Base-by-base conservation (phyloP, 1,140 invertebrate genomes). In the Heterodera schachtii region DNA sequence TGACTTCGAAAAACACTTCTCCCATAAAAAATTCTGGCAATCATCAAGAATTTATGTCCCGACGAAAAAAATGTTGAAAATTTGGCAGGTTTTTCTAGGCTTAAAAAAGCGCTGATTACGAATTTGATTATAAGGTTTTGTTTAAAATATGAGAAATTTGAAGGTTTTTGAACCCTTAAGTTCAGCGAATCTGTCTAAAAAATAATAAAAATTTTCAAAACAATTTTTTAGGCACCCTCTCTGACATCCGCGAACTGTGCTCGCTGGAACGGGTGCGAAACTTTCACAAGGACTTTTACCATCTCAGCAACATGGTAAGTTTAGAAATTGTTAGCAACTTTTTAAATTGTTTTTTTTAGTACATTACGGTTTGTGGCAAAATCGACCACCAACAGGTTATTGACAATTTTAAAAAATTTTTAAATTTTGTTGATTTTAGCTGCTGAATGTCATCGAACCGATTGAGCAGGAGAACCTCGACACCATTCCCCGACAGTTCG, bases 231-330 rank as follows among this genome's bases (percentile, higher is more conserved):
- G 95, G 95, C 74, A 93, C 93, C 66, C 92, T 96, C 91, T 92
- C 94, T 87, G 96, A 96, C 91, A 91, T 97, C 9, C 91, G 95
- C 84, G 93, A 93, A 89, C 94, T 93, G 80, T 95, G 94, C 46
- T 93, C 90, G 44, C 95, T 95, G 90, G 92, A 92, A 81, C 95
- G 96, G 92, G 94, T 96, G 43, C 92, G 91, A 84, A 91, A 93
- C 52, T 97, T 94, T 87, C 96, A 97, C 88, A 93, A 93, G 86
- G 91, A 94, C 75, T 96, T 94, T 91, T 97, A 97, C 90, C 92
- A 95, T 52, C 93, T 95, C n/a, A 94, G 95, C 90, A 97, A 97
- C 90, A 90, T 96, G 70, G 93, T 93, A 82, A 90, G 96, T 31
- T 1, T 31, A 31, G 31, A 31, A 31, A 31, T 1, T 0, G 0